Base-by-base conservation (phyloP, 2,113 vertebrate species). In the Nerophis lumbriciformis region DNA sequence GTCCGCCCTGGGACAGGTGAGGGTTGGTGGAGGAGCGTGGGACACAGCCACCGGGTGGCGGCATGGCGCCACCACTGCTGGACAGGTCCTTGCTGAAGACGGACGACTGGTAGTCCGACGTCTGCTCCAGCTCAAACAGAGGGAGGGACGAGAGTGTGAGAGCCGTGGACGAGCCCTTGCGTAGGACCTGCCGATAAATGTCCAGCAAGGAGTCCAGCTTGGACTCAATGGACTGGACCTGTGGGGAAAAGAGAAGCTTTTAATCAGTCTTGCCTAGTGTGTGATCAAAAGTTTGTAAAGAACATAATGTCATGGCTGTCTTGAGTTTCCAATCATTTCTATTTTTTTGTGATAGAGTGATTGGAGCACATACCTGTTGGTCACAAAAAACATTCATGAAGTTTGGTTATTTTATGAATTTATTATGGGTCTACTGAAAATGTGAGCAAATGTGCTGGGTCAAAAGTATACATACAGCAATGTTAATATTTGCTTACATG, bases 141-240 rank as follows among this genome's bases (percentile, higher is more conserved):
- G 95, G 95, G 86, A 96, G 85, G 1, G 96, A 94, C 71, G 96
- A 93, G 72, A 97, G 85, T 0, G 93, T 88, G 75, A 96, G 90
- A 0, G 93, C 93, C 0, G 96, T 94, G 2, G 93, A 91, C 0
- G 94, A 93, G 71, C 96, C 94, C 84, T 96, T 98, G 21, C 90
- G 89, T 69, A 98, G 78, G 65, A 95, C 94, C 81, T 99, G 95
- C 7, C 95, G 93, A 67, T 98, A 98, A 71, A 98, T 93, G 64
- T 98, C 96, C 44, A 98, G 88, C 6, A 98, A 89, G 39, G 94
- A 95, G 84, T 99, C 96, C 63, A 99, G 64, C 87, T 99, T 99
- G 37, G 94, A 93, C 80, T 99, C 96, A 21, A 99, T 99, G 38
- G 96, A 99, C 87, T 97, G 94, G 16, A 99, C 96, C 96, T 99